A percentile compares a stretch with the other conserved stretches of the same genome.
These are phyloP conservation scores for Pangasius larnaudii DNA, from an alignment of 2,797 vertebrate genomes.

Conservation along the genomic window DNA sequence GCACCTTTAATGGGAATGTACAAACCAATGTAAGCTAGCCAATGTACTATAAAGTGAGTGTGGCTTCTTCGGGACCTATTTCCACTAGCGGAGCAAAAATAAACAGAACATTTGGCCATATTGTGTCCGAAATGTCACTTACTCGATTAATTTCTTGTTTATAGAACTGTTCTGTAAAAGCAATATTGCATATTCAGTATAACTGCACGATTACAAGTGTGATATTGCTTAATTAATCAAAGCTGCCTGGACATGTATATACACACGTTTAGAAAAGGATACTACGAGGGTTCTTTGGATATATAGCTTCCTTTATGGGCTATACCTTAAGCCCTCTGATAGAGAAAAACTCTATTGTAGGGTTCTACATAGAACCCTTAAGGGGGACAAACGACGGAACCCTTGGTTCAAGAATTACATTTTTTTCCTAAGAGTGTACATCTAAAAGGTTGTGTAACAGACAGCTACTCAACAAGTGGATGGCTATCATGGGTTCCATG, in stretches of 20 bases:
- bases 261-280: neutral
- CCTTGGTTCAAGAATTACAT: neutral
- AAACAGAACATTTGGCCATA: neutral
- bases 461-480: neutral
- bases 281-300: neutral
- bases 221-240: neutral
- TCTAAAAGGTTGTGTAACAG: neutral
- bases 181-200: neutral
- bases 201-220: neutral
- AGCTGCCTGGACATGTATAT: neutral
- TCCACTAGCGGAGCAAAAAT: neutral
- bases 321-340: neutral
- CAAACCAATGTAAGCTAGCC: neutral
- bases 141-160: neutral
- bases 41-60: too few relatives aligned
- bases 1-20: neutral
- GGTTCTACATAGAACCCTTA: neutral
- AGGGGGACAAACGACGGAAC: neutral
- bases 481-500: neutral
- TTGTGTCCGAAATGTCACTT: neutral
- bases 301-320: neutral
- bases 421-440: neutral
- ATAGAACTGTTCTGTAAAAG: neutral
- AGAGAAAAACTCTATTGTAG: neutral
- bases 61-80: neutral